A percentile compares a stretch with the other conserved stretches of the same genome.
Evolutionary conservation across 2,888 invertebrate species (phyloP).

Genomic region (Tetragonula carbonaria): DNA sequence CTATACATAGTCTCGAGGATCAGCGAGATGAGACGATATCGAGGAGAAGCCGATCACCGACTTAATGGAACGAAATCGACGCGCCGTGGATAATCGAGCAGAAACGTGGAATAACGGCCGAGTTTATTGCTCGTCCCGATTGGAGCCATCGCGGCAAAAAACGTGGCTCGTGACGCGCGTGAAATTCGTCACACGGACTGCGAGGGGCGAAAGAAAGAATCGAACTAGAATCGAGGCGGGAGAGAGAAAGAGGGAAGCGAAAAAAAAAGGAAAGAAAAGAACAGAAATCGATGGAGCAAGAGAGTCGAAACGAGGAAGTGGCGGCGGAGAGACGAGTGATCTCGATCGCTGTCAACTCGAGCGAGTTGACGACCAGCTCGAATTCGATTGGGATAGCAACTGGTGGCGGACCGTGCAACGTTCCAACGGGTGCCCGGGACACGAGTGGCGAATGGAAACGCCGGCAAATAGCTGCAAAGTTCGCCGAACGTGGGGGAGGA

Average conservation of each 20-base stretch:
- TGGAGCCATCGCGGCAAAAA: slow-evolving; percentile 19
- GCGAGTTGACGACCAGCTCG: slow-evolving; percentile 35
- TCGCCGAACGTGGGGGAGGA: slow-evolving; percentile 30
- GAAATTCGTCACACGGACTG: slow-evolving; percentile 40
- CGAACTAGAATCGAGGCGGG: not conserved
- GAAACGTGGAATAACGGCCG: slow-evolving; percentile 45
- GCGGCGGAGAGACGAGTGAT: not conserved
- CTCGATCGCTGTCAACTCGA: slow-evolving; percentile 34
- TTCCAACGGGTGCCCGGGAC: slow-evolving; percentile 8
- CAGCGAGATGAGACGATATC: not conserved
- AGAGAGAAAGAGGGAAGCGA: not conserved
- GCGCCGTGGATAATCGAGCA: slow-evolving; percentile 32
- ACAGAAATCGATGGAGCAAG: not conserved
- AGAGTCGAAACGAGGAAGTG: not conserved
- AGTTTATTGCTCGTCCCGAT: slow-evolving; percentile 55
- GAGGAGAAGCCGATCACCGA: slow-evolving; percentile 24
- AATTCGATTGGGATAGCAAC: slow-evolving; percentile 54
- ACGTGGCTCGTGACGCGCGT: slow-evolving; percentile 42
- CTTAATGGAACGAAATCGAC: slow-evolving; percentile 49
- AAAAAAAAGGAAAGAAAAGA: not conserved
- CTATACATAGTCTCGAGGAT: no score
- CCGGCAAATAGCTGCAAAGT: slow-evolving; percentile 48
- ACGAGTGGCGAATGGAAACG: slow-evolving; percentile 24
- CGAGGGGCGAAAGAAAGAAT: not conserved
- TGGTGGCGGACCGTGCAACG: slow-evolving; percentile 46